Percentiles rank a stretch among this genome's conserved stretches.
Conservation (phyloP, 2,888 invertebrate genomes). For the Pinctada fucata region DNA sequence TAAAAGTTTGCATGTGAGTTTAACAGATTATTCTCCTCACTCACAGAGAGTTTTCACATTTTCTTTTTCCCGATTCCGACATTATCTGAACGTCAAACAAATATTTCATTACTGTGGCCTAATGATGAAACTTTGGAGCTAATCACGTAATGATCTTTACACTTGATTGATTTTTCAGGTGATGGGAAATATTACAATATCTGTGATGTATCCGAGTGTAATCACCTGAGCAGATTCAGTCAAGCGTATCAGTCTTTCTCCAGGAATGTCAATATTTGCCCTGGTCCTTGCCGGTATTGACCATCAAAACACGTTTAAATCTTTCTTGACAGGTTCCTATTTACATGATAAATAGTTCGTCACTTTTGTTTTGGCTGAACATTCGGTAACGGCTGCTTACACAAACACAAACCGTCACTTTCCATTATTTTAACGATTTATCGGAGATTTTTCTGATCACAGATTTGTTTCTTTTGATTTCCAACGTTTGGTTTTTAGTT, state of each 20-base stretch:
- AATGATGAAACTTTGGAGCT: too few relatives aligned
- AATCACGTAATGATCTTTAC: not conserved
- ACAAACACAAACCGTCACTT: constrained; percentile 10
- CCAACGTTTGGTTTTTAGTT: not conserved
- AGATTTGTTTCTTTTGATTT: constrained; percentile 6
- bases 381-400: constrained; percentile 21
- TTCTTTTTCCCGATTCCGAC: too few relatives aligned
- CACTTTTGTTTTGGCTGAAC: constrained; percentile 14
- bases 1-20: too few relatives aligned
- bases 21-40: too few relatives aligned
- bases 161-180: not conserved
- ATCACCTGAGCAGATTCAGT: constrained; percentile 4
- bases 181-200: not conserved
- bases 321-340: constrained; percentile 25
- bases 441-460: not conserved
- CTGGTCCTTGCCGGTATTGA: constrained; percentile 17
- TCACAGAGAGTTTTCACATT: too few relatives aligned
- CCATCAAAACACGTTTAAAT: constrained; percentile 31
- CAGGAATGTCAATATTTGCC: constrained; percentile 26
- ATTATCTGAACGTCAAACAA: too few relatives aligned
- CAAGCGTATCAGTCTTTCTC: not conserved
- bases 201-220: not conserved
- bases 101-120: too few relatives aligned
- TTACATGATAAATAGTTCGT: constrained; percentile 32
- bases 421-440: constrained; percentile 7